Evolutionary conservation across 2,888 invertebrate genomes (phyloP).

Genomic region (Agrotis segetum): DNA sequence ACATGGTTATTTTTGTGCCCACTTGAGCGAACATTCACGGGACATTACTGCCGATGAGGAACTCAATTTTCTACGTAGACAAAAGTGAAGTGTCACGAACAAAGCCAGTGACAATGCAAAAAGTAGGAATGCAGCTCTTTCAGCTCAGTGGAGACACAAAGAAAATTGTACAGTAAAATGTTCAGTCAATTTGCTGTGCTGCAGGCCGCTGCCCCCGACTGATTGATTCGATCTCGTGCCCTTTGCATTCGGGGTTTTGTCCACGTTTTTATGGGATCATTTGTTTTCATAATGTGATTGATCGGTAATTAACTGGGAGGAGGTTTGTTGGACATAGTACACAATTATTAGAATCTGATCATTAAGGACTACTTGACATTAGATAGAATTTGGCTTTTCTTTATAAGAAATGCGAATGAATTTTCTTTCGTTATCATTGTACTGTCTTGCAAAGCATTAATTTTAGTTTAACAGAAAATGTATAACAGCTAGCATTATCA

Average conservation of each 20-base stretch:
- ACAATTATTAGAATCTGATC: not conserved
- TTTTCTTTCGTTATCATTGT: no score
- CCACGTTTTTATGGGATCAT: constrained; percentile 33
- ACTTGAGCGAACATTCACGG: constrained; percentile 53
- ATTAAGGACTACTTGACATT: constrained; percentile 1
- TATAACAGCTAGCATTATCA: constrained; percentile 1
- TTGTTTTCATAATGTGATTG: constrained; percentile 26
- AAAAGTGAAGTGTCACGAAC: constrained; percentile 67
- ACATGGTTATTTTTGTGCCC: constrained; percentile 45
- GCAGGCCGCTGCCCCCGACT: constrained; percentile 40
- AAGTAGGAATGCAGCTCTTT: constrained; percentile 62
- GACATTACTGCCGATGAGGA: constrained; percentile 57
- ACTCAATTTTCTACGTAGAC: constrained; percentile 64
- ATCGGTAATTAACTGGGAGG: constrained; percentile 28
- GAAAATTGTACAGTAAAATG: constrained; percentile 63
- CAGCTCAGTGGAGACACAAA: constrained; percentile 65
- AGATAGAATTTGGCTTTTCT: not conserved
- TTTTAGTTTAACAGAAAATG: not conserved
- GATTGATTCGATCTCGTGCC: constrained; percentile 55
- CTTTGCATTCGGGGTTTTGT: constrained; percentile 27
- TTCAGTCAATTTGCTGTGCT: constrained; percentile 60
- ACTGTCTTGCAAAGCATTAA: not conserved
- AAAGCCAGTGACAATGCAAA: constrained; percentile 61
- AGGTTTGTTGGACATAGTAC: constrained; percentile 9
- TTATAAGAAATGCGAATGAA: no score